A percentile compares a stretch with the other conserved stretches of the same genome.
These are phyloP conservation scores for Eleutherodactylus coqui DNA, from an alignment of 2,797 vertebrate species.

Conservation along the genomic window DNA sequence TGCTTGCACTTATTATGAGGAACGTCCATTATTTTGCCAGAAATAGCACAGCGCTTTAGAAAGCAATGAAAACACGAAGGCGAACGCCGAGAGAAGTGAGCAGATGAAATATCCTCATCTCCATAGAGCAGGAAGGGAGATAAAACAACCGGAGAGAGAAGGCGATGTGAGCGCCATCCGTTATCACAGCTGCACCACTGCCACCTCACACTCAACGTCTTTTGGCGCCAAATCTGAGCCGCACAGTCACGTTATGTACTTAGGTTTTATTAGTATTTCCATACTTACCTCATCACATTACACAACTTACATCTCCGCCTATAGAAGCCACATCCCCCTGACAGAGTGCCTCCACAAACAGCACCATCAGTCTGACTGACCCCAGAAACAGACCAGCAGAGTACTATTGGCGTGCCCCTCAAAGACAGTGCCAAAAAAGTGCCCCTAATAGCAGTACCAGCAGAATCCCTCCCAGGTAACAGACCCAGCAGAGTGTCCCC, in stretches of 20 bases:
- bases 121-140: background rate
- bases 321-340: background rate
- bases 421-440: background rate
- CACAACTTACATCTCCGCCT: background rate
- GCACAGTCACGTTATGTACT: background rate
- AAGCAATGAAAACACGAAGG: conserved; percentile 26
- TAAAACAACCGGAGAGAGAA: conserved; percentile 1
- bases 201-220: background rate
- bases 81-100: background rate
- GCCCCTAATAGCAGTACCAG: too few species aligned
- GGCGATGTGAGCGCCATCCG: background rate
- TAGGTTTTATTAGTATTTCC: too few species aligned
- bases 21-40: conserved; percentile 29
- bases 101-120: conserved; percentile 37
- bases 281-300: background rate
- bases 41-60: conserved; percentile 34
- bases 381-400: background rate
- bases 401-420: background rate
- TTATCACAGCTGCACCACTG: background rate
- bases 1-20: conserved; percentile 42
- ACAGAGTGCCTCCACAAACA: background rate
- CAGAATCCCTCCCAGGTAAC: too few species aligned
- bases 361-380: background rate
- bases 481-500: background rate
- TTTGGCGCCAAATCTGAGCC: background rate